Base-by-base conservation (phyloP, 2,113 vertebrate genomes). In the Copsychus sechellarum region DNA sequence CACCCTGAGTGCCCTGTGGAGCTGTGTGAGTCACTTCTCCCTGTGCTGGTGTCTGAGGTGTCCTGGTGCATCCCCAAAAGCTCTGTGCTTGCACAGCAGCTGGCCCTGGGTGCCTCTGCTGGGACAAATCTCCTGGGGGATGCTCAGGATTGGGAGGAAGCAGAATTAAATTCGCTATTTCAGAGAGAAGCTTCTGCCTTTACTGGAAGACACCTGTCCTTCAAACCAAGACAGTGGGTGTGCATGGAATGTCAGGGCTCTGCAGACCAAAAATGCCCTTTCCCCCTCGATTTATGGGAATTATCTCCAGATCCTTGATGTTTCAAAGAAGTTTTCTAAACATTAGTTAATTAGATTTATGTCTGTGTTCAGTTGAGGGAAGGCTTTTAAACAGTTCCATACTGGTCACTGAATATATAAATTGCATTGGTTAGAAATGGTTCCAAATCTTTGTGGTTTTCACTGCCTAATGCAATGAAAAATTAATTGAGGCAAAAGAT, bases 31-130 rank as follows among this genome's bases (percentile, higher is more conserved):
- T 57, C 72, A 31, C 53, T 72, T 60, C 26, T 86, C 43, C 40
- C 51, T 2, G 4, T 16, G 24, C 12, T 0, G 0, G 12, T 16
- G 29, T 33, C 26, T 72, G 67, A 81, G 29, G 33, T 17, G 12
- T 34, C 34, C 48, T 48, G 54, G 24, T 56, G 50, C 58, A 48
- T 47, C 43, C 40, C 72, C 65, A 2, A n/a, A 40, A 40, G 50
- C 15, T 83, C 48, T 67, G 8, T 9, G 31, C 36, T 43, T 43
- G 22, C 40, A 16, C 40, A 72, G 15, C 0, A 1, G 25, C 57
- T 71, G 71, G 33, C 24, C 50, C 15, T 17, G 15, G 43, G 25
- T 14, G 5, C 2, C 82, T 40, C 45, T 82, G 36, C 36, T 9
- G 22, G 29, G 21, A 12, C 3, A 9, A 25, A 50, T 24, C 11